Percentiles rank a stretch among this genome's conserved stretches.
phyloP scores from a whole-genome alignment of 1,140 invertebrate genomes.

The Drosophila simulans region DNA sequence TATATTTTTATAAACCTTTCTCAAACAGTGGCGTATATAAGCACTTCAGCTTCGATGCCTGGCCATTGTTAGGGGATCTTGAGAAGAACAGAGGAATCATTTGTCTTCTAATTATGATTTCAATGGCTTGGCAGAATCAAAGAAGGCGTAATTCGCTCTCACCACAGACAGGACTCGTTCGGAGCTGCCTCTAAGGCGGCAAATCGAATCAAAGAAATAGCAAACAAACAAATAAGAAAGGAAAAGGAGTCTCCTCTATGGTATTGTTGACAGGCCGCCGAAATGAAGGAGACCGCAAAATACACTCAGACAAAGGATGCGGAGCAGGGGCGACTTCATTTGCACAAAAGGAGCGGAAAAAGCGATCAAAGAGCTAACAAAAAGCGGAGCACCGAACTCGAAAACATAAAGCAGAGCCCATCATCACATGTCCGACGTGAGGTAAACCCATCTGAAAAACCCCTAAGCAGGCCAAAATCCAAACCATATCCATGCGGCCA shows the following conservation, averaged over 20 bases:
- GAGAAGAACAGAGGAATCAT: slow-evolving; percentile 43
- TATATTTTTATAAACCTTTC: slow-evolving; percentile 38
- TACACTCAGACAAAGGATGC: slow-evolving; percentile 59
- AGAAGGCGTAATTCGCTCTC: slow-evolving; percentile 81
- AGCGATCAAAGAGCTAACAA: slow-evolving; percentile 75
- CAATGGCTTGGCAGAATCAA: slow-evolving; percentile 72
- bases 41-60: slow-evolving; percentile 54
- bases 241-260: slow-evolving; percentile 43
- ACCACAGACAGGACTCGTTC: slow-evolving; percentile 38
- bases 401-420: slow-evolving; percentile 23
- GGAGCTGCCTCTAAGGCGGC: slow-evolving; percentile 62
- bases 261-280: slow-evolving; percentile 51
- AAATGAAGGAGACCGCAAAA: slow-evolving; percentile 53
- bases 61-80: slow-evolving; percentile 42
- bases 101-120: slow-evolving; percentile 80
- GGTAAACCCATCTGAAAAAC: slow-evolving; percentile 36
- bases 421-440: slow-evolving; percentile 43
- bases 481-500: slow-evolving; percentile 51
- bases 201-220: slow-evolving; percentile 81
- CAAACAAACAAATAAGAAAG: slow-evolving; percentile 69
- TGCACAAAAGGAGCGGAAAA: slow-evolving; percentile 76
- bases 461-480: slow-evolving; percentile 34
- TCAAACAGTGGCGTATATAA: slow-evolving; percentile 48
- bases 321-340: slow-evolving; percentile 20
- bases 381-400: slow-evolving; percentile 30